phyloP scores from a whole-genome alignment of 2,113 vertebrate genomes.

The Cyphotilapia sp. region DNA sequence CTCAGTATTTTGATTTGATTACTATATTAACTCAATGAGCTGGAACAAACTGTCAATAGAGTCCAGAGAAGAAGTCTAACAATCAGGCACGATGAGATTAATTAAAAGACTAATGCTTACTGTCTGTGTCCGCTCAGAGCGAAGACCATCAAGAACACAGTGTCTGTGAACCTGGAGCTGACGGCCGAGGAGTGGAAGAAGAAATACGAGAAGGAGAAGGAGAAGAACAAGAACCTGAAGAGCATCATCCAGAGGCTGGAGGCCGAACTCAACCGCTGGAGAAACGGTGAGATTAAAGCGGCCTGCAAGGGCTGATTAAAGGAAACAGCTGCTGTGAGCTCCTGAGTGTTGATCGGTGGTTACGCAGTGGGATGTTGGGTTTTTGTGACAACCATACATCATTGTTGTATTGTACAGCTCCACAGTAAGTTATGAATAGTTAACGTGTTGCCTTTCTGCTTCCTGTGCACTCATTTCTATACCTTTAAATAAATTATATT shows the following conservation, averaged over 20 bases:
- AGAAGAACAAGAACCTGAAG: constrained; percentile 85
- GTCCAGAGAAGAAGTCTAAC: neutral
- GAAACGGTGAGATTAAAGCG: constrained; percentile 73
- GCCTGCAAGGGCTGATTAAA: neutral
- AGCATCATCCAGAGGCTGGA: constrained; percentile 83
- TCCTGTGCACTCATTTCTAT: neutral
- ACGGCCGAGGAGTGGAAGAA: constrained; percentile 96
- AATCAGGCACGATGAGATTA: neutral
- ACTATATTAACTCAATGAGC: neutral
- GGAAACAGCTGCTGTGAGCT: neutral
- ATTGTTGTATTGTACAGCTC: neutral
- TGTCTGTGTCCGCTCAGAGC: constrained; percentile 66
- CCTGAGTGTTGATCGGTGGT: neutral
- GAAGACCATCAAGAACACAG: constrained; percentile 95
- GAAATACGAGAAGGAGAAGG: constrained; percentile 91
- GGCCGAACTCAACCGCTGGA: constrained; percentile 85
- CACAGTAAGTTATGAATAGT: neutral
- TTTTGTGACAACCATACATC: neutral
- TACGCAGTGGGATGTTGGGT: neutral
- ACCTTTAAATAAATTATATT: neutral
- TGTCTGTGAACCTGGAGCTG: constrained; percentile 90
- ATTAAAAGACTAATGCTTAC: neutral
- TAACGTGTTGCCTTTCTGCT: neutral
- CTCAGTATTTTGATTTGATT: neutral
- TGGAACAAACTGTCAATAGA: neutral